A percentile compares a stretch with the other conserved stretches of the same genome.
phyloP scores from a whole-genome alignment of 2,888 invertebrate species.

The Drosophila antonietae region DNA sequence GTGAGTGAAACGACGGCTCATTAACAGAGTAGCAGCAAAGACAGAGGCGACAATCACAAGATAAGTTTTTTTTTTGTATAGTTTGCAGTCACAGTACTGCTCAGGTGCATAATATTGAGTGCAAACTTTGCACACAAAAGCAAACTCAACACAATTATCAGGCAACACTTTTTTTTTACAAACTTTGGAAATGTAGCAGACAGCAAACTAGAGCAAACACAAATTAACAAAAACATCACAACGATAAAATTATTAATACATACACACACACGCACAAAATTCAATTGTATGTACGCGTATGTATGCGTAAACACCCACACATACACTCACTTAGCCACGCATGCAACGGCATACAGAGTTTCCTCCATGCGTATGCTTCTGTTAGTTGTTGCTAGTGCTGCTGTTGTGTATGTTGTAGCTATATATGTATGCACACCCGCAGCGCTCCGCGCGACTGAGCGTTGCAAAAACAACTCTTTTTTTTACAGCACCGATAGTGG shows the following conservation, averaged over 20 bases:
- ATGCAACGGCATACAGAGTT: constrained; percentile 58
- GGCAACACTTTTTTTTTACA: constrained; percentile 12
- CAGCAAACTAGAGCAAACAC: constrained; percentile 66
- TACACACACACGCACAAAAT: constrained; percentile 16
- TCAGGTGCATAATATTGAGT: constrained; percentile 35
- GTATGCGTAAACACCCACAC: constrained; percentile 34
- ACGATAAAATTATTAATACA: constrained; percentile 58
- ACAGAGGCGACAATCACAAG: constrained; percentile 23
- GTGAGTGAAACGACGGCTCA: constrained; percentile 27
- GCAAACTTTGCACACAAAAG: constrained; percentile 11
- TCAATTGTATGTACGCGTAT: constrained; percentile 12
- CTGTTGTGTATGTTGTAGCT: constrained; percentile 19
- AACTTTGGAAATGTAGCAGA: constrained; percentile 32
- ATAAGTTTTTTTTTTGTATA: constrained; percentile 40
- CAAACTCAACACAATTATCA: constrained; percentile 3
- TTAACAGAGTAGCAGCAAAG: constrained; percentile 33
- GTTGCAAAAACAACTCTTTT: constrained; percentile 62
- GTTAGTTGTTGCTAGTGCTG: constrained; percentile 22
- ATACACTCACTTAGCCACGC: constrained; percentile 61
- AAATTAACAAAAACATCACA: constrained; percentile 65
- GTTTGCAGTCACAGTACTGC: constrained; percentile 31
- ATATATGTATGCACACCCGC: constrained; percentile 53
- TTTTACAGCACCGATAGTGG: constrained; percentile 37
- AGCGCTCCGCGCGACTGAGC: constrained; percentile 55
- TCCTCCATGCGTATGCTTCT: constrained; percentile 53